Conservation (phyloP, 1,140 invertebrate species). For the Yoshiicerus persimilis region DNA sequence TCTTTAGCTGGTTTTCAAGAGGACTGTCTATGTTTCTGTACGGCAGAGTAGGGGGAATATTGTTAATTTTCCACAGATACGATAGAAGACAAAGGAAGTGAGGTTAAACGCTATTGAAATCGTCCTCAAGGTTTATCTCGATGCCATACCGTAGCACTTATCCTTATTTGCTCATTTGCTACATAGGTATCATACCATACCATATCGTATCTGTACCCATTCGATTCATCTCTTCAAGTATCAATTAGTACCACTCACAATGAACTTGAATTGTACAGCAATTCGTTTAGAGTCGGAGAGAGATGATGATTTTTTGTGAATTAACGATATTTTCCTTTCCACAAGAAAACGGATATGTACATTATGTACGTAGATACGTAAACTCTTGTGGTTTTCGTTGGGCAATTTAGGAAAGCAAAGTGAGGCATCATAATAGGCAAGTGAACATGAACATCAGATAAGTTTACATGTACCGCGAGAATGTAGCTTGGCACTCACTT, state of each 20-base stretch:
- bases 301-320: background rate
- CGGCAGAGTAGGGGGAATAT: background rate
- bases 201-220: background rate
- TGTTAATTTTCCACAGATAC: background rate
- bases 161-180: background rate
- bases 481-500: background rate
- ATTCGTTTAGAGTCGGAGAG: background rate
- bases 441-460: background rate
- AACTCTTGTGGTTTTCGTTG: background rate
- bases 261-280: background rate
- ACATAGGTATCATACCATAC: background rate
- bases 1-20: background rate
- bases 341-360: background rate
- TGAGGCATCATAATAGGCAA: background rate
- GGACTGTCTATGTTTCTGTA: background rate
- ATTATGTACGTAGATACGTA: too few species aligned
- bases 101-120: slow-evolving; percentile 4
- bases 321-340: background rate
- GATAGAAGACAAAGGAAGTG: background rate
- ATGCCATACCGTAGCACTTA: too few species aligned
- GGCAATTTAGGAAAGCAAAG: background rate
- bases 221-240: background rate
- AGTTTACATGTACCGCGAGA: background rate
- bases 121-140: slow-evolving; percentile 10
- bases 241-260: background rate